Conservation (phyloP, 2,113 vertebrate species). For the Haplotaxodon microlepis region DNA sequence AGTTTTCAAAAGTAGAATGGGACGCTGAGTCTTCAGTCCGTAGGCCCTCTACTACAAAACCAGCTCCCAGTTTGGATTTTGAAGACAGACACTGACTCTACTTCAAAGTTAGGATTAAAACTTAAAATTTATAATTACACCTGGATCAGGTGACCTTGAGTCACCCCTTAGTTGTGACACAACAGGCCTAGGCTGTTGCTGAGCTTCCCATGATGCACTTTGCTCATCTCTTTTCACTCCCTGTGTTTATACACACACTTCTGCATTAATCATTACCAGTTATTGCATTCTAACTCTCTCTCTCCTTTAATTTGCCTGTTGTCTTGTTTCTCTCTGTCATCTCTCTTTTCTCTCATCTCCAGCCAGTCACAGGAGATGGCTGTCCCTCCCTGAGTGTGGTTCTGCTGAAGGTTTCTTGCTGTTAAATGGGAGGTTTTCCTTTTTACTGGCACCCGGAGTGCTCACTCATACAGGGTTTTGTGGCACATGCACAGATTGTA, state of each 20-base stretch:
- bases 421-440: background rate
- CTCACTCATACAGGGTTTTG: background rate
- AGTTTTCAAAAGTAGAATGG: background rate
- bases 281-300: background rate
- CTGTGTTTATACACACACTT: background rate
- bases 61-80: background rate
- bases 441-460: background rate
- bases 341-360: background rate
- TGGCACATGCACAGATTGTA: background rate
- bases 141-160: background rate
- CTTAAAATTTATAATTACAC: fast-evolving
- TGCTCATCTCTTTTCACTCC: background rate
- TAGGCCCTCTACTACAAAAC: background rate
- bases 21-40: background rate
- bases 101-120: background rate
- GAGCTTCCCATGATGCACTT: background rate
- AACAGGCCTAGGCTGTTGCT: background rate
- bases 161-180: background rate
- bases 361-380: background rate
- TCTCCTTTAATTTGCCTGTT: background rate
- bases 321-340: background rate
- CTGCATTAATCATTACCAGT: background rate
- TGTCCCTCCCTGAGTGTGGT: background rate
- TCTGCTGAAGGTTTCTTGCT: background rate
- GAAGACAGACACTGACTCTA: background rate